These are phyloP conservation scores for Hemiprocne comata DNA, from an alignment of 2,113 vertebrate species.

Conservation along the genomic window DNA sequence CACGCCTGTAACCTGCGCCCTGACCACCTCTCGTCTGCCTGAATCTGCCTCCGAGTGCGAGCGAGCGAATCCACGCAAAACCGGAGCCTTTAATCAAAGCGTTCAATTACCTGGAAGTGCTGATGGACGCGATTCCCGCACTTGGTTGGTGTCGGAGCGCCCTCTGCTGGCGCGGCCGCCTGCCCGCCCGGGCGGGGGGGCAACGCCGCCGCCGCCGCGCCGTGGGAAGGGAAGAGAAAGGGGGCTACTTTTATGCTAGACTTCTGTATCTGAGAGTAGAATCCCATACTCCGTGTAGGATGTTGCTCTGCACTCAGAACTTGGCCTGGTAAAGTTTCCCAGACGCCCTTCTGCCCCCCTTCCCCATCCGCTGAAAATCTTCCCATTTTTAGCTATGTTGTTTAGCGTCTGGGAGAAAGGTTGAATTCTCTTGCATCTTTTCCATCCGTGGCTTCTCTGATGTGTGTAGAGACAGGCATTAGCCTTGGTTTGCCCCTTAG, in stretches of 20 bases:
- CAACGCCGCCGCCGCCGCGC: no score
- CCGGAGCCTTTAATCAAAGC: neutral
- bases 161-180: constrained; percentile 61
- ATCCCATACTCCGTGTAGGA: no score
- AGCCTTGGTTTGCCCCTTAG: neutral
- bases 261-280: neutral
- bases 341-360: neutral
- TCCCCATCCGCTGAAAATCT: neutral
- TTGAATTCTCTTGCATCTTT: neutral
- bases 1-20: neutral
- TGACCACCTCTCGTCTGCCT: neutral
- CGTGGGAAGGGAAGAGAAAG: neutral
- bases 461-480: neutral
- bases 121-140: neutral
- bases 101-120: neutral
- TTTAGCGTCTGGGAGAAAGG: neutral
- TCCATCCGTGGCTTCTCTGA: rapidly evolving
- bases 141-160: constrained; percentile 55
- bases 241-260: rapidly evolving
- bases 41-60: neutral
- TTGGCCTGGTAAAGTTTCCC: neutral
- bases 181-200: neutral
- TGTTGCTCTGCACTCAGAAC: neutral
- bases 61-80: neutral
- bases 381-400: neutral